Evolutionary conservation across 2,113 vertebrate species (phyloP), one percentile per base, ranked within the genome.

Genomic region (Neolamprologus hecqui): DNA sequence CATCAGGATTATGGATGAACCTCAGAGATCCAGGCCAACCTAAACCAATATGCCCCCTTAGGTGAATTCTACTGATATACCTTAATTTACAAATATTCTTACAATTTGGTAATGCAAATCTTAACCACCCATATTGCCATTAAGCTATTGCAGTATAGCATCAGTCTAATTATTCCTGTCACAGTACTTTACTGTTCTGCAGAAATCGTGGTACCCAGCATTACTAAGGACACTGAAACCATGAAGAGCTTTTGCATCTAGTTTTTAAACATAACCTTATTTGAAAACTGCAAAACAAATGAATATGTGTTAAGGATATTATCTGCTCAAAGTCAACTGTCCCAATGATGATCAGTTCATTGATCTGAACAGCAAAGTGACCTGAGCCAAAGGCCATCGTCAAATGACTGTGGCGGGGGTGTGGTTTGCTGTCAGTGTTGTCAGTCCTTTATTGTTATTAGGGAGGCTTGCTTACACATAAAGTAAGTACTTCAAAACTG

Each of bases 121-220:
- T 37, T n/a, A 65, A 65, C 31, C 17, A 21, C 60, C 60, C 33
- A 37, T 37, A 37, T 37, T 65, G 10, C 19, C 60, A 65, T n/a
- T n/a, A 37, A n/a, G 17, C 19, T 65, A 65, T 13, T 65, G 10
- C 60, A 65, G 17, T n/a, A n/a, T 37, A 35, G 0, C 31, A 65
- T 37, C 33, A 13, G 60, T 65, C 6, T 13, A 65, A 65, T 65
- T 65, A 13, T 65, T 65, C 33, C 6, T 37, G 33, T n/a, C 33
- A 37, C 60, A 21, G 17, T 65, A 65, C 4, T 3, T 60, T 35
- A 35, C 33, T 37, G 60, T 65, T 65, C 60, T 65, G 60, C 60
- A 65, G 31, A 35, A 65, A 35, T 65, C 0, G 0, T 35, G 60
- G 17, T 65, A 1, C 31, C 58, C 31, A n/a, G 31, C 31, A 63